Conservation (phyloP, 2,888 invertebrate species). For the Cacoxenus indagator region DNA sequence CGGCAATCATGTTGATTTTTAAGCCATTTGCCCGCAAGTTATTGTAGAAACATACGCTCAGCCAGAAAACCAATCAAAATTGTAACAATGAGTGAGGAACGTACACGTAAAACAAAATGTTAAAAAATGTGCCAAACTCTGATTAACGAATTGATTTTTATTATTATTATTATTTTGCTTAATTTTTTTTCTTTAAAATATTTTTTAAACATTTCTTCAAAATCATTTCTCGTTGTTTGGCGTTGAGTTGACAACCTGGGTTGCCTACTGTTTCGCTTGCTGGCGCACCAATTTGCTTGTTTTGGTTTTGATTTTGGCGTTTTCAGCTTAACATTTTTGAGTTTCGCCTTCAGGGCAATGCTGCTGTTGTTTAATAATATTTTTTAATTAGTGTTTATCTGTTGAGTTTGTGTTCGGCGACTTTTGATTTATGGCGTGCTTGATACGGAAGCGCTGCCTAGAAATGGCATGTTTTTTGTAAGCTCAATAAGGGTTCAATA, state of each 20-base stretch:
- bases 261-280: constrained; percentile 9
- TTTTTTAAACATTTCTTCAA: background rate
- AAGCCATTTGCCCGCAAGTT: constrained; percentile 11
- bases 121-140: constrained; percentile 5
- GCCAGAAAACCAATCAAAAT: constrained; percentile 14
- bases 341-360: constrained; percentile 3
- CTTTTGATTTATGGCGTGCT: background rate
- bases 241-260: constrained; percentile 8
- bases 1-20: constrained; percentile 19
- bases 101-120: background rate
- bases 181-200: background rate
- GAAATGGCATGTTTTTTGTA: no score
- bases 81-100: constrained; percentile 7
- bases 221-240: constrained; percentile 11
- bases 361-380: constrained; percentile 3
- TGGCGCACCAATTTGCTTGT: background rate
- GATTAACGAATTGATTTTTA: background rate
- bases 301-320: background rate
- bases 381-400: constrained; percentile 21
- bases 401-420: background rate
- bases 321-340: background rate
- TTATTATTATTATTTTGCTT: background rate
- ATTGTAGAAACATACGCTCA: constrained; percentile 8
- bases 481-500: no score
- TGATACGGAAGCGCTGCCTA: background rate